Conservation (phyloP, 2,797 vertebrate genomes). For the Neoniphon sammara region DNA sequence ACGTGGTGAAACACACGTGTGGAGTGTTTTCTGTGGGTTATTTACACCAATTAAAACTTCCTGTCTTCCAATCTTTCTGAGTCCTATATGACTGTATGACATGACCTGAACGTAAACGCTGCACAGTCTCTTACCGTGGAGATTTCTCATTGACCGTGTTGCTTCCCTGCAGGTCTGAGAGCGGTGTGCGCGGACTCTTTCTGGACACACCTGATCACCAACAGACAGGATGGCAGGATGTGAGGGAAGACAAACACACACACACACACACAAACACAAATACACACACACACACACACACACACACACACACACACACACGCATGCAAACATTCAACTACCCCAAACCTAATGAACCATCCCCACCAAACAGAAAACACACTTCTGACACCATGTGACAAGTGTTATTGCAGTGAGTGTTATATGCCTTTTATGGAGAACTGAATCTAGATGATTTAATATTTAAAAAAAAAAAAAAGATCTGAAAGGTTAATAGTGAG, state of each 20-base stretch:
- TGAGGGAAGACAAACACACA: conserved; percentile 44
- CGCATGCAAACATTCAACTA: conserved; percentile 22
- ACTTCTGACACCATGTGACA: conserved; percentile 42
- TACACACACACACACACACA: conserved; percentile 9
- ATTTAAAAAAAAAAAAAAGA: conserved; percentile 28
- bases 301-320: conserved; percentile 8
- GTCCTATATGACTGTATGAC: no score
- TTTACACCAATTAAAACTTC: no score
- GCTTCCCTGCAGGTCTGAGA: conserved; percentile 94
- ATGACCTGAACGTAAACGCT: not conserved
- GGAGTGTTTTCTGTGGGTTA: no score
- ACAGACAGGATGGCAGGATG: conserved; percentile 50
- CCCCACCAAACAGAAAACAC: conserved; percentile 27
- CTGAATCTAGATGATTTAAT: conserved; percentile 41
- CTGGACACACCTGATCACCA: conserved; percentile 85
- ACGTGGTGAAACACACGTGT: no score
- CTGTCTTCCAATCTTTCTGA: no score
- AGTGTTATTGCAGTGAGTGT: conserved; percentile 62
- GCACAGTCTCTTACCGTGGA: conserved; percentile 83
- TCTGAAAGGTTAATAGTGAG: conserved; percentile 60
- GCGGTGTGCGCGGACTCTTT: conserved; percentile 88
- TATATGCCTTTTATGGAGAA: conserved; percentile 52
- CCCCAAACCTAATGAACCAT: conserved; percentile 23
- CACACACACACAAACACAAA: conserved; percentile 14
- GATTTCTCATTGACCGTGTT: conserved; percentile 90